Conservation (phyloP, 2,888 invertebrate species). For the Lasius fuliginosus region DNA sequence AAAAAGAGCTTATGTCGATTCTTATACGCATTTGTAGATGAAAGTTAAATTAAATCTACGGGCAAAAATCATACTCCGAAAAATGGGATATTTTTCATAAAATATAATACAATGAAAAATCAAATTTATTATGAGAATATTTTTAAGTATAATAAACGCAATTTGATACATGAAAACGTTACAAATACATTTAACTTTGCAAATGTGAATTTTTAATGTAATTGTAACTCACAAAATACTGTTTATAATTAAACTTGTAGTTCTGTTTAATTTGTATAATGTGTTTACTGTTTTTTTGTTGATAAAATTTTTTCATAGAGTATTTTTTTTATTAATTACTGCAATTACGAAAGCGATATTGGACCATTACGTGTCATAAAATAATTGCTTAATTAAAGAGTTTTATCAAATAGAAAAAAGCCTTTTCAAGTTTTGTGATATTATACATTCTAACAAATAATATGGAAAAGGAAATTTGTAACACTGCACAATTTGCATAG, state of each 20-base stretch:
- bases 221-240: neutral
- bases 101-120: neutral
- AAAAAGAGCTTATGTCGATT: neutral
- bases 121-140: neutral
- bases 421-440: neutral
- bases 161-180: neutral
- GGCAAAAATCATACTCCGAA: neutral
- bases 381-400: slow-evolving; percentile 16
- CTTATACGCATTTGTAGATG: neutral
- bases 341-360: slow-evolving; percentile 1
- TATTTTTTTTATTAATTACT: slow-evolving; percentile 26
- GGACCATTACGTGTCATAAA: neutral
- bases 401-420: neutral
- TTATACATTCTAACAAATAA: neutral
- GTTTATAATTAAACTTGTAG: slow-evolving; percentile 21
- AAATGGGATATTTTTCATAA: slow-evolving; percentile 5
- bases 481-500: neutral
- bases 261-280: neutral
- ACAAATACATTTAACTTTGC: neutral
- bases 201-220: neutral
- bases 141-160: slow-evolving; percentile 4
- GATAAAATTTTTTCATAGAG: neutral
- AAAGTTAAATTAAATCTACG: slow-evolving; percentile 8
- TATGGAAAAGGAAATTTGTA: neutral
- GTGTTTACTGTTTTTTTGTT: neutral